These are phyloP conservation scores for Platorchestia sp. DNA, from an alignment of 1,140 invertebrate species.

Conservation along the genomic window DNA sequence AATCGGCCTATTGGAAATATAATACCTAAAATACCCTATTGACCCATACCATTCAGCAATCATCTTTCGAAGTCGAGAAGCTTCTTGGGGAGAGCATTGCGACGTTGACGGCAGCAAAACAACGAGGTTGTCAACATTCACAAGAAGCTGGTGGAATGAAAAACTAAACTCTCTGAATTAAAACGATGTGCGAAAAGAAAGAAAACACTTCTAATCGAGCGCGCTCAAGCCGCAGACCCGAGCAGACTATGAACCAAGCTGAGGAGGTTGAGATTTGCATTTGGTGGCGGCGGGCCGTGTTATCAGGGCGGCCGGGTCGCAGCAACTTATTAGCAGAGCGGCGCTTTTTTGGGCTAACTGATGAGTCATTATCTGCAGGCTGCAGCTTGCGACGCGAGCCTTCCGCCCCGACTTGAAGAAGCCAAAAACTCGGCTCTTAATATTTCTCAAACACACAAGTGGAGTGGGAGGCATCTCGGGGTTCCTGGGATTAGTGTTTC, in stretches of 20 bases:
- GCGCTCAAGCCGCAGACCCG: not conserved
- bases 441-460: slow-evolving; percentile 2
- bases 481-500: not conserved
- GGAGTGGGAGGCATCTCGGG: not conserved
- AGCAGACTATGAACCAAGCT: not conserved
- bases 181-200: not conserved
- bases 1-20: too few species aligned
- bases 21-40: too few species aligned
- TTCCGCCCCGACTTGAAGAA: not conserved
- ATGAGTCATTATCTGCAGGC: slow-evolving; percentile 49
- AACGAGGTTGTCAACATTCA: too few species aligned
- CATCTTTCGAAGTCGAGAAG: not conserved
- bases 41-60: too few species aligned
- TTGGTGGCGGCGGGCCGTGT: not conserved
- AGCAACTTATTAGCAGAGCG: slow-evolving; percentile 43
- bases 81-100: slow-evolving; percentile 31
- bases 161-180: not conserved
- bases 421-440: slow-evolving; percentile 21
- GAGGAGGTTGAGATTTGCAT: slow-evolving; percentile 18
- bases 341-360: slow-evolving; percentile 24
- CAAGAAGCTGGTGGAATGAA: not conserved
- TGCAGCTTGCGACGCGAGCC: slow-evolving; percentile 10
- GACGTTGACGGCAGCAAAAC: slow-evolving; percentile 15
- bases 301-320: slow-evolving; percentile 43
- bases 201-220: not conserved